Evolutionary conservation across 2,797 vertebrate species (phyloP).

Genomic region (Danio kyathit): DNA sequence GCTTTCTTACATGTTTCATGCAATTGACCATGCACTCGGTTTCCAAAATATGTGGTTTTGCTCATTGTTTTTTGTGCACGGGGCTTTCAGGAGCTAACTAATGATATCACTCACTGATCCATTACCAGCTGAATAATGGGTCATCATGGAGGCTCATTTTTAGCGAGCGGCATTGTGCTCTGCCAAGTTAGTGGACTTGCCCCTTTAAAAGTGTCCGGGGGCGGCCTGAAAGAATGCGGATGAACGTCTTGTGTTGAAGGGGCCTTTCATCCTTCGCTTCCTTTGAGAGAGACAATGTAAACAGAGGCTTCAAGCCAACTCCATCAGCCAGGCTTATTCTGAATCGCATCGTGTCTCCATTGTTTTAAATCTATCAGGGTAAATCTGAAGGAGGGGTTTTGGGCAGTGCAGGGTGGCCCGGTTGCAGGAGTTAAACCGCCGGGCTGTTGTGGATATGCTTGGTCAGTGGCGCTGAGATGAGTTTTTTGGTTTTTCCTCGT

Average conservation of each 20-base stretch:
- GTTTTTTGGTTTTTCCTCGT: conserved; percentile 46
- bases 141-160: conserved; percentile 45
- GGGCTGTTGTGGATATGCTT: conserved; percentile 38
- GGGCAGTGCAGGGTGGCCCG: conserved; percentile 25
- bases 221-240: conserved; percentile 77
- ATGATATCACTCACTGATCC: conserved; percentile 54
- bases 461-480: conserved; percentile 30
- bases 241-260: conserved; percentile 72
- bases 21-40: background rate
- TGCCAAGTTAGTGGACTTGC: conserved; percentile 54
- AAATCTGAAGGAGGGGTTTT: conserved; percentile 14
- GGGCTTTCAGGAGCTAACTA: conserved; percentile 31
- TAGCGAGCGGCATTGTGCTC: conserved; percentile 44
- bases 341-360: conserved; percentile 63
- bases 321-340: conserved; percentile 65
- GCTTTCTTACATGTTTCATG: background rate
- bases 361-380: conserved; percentile 62
- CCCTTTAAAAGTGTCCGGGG: conserved; percentile 79
- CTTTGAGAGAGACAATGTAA: conserved; percentile 93
- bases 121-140: conserved; percentile 47
- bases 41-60: background rate
- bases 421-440: conserved; percentile 9
- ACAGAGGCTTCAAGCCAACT: conserved; percentile 87
- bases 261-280: conserved; percentile 91
- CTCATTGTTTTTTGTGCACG: background rate